A percentile compares a stretch with the other conserved stretches of the same genome.
Conservation (phyloP, 2,113 vertebrate genomes). For the Phrynosoma platyrhinos region DNA sequence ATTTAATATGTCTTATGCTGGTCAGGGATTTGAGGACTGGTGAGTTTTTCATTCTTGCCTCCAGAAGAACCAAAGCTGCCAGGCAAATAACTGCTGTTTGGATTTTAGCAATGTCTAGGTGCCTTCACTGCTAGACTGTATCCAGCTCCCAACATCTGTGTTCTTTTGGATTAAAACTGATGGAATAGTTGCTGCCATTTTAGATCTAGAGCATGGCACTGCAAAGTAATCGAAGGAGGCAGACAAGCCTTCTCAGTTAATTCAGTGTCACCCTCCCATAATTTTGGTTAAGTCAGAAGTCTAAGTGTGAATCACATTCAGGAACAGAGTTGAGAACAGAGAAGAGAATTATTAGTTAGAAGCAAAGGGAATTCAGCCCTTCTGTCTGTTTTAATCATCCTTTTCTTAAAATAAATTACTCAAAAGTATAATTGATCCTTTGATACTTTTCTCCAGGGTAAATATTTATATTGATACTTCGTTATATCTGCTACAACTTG, state of each 20-base stretch:
- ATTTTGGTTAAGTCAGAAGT: not conserved
- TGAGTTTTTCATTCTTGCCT: not conserved
- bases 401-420: conserved; percentile 59
- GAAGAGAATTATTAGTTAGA: not conserved
- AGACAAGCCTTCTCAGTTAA: not conserved
- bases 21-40: conserved; percentile 13
- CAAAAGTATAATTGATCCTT: conserved; percentile 69
- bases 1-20: not conserved
- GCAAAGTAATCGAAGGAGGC: not conserved
- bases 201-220: not conserved
- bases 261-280: not conserved
- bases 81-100: not conserved
- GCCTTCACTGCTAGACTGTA: not conserved
- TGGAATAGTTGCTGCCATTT: not conserved
- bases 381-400: conserved; percentile 16
- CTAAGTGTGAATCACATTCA: not conserved
- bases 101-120: not conserved
- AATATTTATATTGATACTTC: conserved; percentile 91
- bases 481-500: conserved; percentile 76
- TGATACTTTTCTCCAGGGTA: conserved; percentile 78
- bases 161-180: not conserved
- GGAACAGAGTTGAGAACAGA: not conserved
- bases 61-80: conserved; percentile 18
- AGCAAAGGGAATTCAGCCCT: conserved; percentile 24
- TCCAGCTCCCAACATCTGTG: not conserved